phyloP scores from a whole-genome alignment of 2,797 vertebrate genomes.

The Catostomus latipinnis region DNA sequence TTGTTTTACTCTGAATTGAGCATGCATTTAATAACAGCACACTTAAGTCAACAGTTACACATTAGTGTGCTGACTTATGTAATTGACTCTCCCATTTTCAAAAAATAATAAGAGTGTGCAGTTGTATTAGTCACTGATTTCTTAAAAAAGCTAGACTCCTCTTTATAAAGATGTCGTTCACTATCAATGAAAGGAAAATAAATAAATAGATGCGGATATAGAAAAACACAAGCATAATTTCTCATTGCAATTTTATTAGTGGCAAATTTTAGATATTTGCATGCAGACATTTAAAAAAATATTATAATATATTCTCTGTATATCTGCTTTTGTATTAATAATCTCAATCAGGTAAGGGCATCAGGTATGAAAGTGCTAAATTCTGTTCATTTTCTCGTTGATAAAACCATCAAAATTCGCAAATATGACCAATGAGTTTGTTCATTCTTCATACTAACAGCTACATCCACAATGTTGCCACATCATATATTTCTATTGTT shows the following conservation, averaged over 20 bases:
- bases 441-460: slow-evolving; percentile 14
- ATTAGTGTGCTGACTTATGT: neutral
- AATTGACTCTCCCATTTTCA: neutral
- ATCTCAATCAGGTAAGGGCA: too few relatives aligned
- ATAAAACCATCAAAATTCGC: slow-evolving; percentile 15
- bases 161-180: neutral
- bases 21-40: slow-evolving; percentile 25
- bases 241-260: too few relatives aligned
- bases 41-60: neutral
- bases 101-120: neutral
- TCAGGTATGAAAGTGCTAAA: neutral
- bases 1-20: neutral
- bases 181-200: neutral
- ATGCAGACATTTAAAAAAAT: too few relatives aligned
- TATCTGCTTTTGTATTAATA: neutral
- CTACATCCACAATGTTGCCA: slow-evolving; percentile 22
- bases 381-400: neutral
- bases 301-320: too few relatives aligned
- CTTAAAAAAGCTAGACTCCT: neutral
- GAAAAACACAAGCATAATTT: neutral
- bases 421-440: slow-evolving; percentile 16
- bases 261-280: too few relatives aligned
- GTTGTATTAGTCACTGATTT: neutral
- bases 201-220: neutral
- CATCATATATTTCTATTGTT: slow-evolving; percentile 46